Evolutionary conservation across 2,113 vertebrate genomes (phyloP).

Genomic region (Neodontobutis hainanensis): DNA sequence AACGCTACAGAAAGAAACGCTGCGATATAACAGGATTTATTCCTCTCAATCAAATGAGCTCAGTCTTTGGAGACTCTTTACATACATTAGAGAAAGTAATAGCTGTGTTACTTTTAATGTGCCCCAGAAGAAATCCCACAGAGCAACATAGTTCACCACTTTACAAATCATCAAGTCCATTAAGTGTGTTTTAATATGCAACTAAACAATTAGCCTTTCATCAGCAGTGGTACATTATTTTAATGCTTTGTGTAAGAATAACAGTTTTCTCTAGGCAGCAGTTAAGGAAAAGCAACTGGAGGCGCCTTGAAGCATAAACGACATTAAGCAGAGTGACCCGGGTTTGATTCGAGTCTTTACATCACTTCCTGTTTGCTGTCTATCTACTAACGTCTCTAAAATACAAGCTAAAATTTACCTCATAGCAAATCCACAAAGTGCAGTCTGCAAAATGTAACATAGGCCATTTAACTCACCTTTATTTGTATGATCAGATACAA

Average conservation of each 20-base stretch:
- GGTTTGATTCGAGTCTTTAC: too few species aligned
- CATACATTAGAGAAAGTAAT: background rate
- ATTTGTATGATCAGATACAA: too few species aligned
- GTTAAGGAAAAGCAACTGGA: background rate
- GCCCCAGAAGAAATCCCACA: background rate
- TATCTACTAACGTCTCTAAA: too few species aligned
- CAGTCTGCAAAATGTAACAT: too few species aligned
- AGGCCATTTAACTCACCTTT: too few species aligned
- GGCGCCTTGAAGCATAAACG: too few species aligned
- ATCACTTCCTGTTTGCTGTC: too few species aligned
- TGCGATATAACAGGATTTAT: background rate
- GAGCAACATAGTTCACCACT: background rate
- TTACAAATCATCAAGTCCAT: slow-evolving; percentile 5
- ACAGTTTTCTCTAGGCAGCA: slow-evolving; percentile 1
- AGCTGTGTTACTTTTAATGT: background rate
- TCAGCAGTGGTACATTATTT: background rate
- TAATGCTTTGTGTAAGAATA: background rate
- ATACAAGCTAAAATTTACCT: too few species aligned
- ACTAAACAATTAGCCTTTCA: slow-evolving; percentile 1
- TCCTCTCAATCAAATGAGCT: background rate
- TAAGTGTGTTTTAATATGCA: background rate
- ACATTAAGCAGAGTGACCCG: too few species aligned
- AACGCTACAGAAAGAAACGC: slow-evolving; percentile 38
- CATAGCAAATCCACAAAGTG: too few species aligned
- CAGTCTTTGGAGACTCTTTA: background rate